Conservation (phyloP, 2,113 vertebrate species). For the Merops nubicus region DNA sequence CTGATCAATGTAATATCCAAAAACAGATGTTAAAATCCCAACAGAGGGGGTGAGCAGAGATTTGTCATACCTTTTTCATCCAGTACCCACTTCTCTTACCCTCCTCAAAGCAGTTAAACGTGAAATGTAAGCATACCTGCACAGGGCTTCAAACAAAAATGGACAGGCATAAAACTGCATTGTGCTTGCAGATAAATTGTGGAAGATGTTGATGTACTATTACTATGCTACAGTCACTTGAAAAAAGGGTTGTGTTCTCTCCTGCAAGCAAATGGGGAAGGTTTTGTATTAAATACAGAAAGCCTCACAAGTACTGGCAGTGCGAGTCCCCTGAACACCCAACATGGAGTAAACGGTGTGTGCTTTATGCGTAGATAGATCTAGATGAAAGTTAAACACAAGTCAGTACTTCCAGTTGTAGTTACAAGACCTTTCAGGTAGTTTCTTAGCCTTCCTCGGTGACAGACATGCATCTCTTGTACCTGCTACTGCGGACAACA, state of each 20-base stretch:
- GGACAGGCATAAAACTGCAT: neutral
- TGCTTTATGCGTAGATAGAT: accelerated
- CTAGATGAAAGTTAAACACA: accelerated
- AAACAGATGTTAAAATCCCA: neutral
- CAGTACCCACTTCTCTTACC: neutral
- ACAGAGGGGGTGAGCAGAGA: neutral
- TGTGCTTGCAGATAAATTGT: neutral
- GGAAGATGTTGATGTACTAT: neutral
- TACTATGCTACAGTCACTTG: neutral
- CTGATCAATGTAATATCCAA: neutral
- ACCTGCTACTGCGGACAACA: neutral
- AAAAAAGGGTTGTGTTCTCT: neutral
- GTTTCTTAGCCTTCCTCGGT: neutral
- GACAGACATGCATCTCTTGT: neutral
- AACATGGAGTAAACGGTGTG: accelerated
- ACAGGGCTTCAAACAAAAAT: neutral
- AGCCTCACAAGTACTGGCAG: neutral
- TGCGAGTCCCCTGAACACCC: neutral
- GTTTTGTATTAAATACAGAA: neutral
- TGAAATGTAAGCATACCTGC: accelerated
- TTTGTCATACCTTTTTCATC: neutral
- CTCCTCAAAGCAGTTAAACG: neutral
- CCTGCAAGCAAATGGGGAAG: neutral
- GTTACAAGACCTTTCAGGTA: neutral
- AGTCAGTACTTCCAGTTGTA: neutral